Conservation (phyloP, 1,140 invertebrate genomes). For the Saccostrea echinata region DNA sequence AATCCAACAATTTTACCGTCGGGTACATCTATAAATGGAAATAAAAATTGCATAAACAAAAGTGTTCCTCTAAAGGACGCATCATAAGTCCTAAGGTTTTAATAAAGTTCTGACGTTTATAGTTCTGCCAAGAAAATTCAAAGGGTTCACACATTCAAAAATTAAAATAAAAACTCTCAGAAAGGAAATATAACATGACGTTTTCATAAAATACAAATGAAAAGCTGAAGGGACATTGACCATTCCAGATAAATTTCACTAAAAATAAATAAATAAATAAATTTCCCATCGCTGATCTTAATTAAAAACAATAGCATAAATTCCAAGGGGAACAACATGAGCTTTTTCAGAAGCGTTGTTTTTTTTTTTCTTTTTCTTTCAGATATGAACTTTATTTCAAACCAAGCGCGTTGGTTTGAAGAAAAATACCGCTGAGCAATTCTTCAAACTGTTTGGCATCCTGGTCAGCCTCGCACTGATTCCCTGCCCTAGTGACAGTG, state of each 20-base stretch:
- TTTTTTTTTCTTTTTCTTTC: no score
- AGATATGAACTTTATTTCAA: not conserved
- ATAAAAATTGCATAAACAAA: not conserved
- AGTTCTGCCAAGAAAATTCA: not conserved
- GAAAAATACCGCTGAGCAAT: not conserved
- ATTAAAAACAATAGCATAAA: not conserved
- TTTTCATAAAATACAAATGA: no score
- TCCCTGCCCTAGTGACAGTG: not conserved
- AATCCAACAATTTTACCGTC: conserved; percentile 32
- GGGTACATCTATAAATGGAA: not conserved
- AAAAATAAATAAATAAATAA: no score
- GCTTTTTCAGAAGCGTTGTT: not conserved
- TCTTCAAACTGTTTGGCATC: conserved; percentile 1
- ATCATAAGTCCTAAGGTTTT: no score
- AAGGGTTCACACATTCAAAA: no score
- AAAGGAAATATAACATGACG: no score
- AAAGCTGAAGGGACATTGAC: no score
- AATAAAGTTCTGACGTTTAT: not conserved
- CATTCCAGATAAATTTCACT: no score
- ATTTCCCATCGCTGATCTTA: no score
- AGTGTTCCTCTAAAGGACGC: no score
- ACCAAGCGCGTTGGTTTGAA: not conserved
- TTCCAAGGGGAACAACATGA: no score
- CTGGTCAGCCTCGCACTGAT: not conserved
- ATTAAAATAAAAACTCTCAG: no score